Evolutionary conservation across 2,797 vertebrate species (phyloP).

Genomic region (Gobio occitaniae): DNA sequence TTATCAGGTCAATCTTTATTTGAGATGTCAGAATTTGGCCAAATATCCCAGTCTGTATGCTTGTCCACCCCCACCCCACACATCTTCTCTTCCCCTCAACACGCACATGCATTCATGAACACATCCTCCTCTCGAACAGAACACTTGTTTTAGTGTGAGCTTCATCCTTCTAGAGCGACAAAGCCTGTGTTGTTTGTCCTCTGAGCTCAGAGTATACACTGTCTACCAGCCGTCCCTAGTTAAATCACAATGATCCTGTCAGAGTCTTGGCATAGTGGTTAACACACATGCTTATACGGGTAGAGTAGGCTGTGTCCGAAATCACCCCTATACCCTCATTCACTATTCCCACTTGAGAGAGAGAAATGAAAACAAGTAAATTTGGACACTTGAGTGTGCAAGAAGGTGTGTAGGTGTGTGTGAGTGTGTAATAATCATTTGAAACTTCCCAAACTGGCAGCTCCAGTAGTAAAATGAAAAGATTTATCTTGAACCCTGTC

Average conservation of each 20-base stretch:
- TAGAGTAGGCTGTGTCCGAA: neutral
- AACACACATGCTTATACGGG: neutral
- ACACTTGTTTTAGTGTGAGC: conserved; percentile 26
- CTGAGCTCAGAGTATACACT: neutral
- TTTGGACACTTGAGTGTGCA: too few species aligned
- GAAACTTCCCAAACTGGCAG: too few species aligned
- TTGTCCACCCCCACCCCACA: neutral
- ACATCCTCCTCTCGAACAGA: conserved; percentile 8
- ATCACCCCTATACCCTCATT: too few species aligned
- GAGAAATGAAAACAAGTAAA: too few species aligned
- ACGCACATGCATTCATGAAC: conserved; percentile 15
- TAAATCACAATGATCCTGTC: neutral
- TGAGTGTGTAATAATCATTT: too few species aligned
- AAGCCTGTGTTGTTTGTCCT: conserved; percentile 34
- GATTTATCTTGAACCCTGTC: too few species aligned
- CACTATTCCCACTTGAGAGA: too few species aligned
- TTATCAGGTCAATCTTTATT: conserved; percentile 12
- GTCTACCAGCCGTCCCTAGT: neutral
- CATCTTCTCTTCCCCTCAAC: conserved; percentile 2
- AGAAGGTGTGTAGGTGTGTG: too few species aligned
- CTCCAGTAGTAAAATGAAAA: too few species aligned
- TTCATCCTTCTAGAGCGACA: conserved; percentile 15
- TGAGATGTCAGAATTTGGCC: neutral
- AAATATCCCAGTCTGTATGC: neutral
- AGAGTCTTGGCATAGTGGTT: neutral